These are phyloP conservation scores for Lethrus apterus DNA, from an alignment of 1,140 invertebrate genomes.

Conservation along the genomic window DNA sequence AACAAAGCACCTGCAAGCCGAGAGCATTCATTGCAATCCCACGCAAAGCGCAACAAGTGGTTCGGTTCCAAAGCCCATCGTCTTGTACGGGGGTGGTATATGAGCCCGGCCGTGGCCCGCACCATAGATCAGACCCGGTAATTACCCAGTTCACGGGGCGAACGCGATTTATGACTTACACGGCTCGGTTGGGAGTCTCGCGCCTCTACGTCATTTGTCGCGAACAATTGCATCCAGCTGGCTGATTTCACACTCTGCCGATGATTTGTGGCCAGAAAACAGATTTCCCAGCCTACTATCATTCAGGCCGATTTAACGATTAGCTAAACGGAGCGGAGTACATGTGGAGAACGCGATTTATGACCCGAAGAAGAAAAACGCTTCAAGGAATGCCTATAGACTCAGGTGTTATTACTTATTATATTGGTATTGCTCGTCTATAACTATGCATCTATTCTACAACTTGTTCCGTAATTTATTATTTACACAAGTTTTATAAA, in stretches of 20 bases:
- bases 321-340: conserved; percentile 18
- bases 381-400: too few species aligned
- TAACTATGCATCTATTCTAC: too few species aligned
- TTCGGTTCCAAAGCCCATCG: too few species aligned
- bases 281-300: conserved; percentile 23
- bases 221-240: conserved; percentile 29
- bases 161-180: conserved; percentile 22
- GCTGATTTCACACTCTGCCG: conserved; percentile 26
- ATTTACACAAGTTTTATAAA: too few species aligned
- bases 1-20: too few species aligned
- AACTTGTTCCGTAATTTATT: too few species aligned
- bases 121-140: conserved; percentile 28
- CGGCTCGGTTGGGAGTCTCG: conserved; percentile 21
- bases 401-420: too few species aligned
- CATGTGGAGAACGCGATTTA: too few species aligned
- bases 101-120: conserved; percentile 22
- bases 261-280: conserved; percentile 30
- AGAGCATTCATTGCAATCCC: too few species aligned
- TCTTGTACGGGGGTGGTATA: conserved; percentile 22
- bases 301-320: conserved; percentile 14
- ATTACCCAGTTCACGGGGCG: conserved; percentile 28
- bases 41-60: too few species aligned
- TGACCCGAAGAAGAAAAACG: too few species aligned
- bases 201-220: conserved; percentile 29
- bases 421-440: too few species aligned